Evolutionary conservation across 2,113 vertebrate genomes (phyloP).

Genomic region (Thalassoma bifasciatum): DNA sequence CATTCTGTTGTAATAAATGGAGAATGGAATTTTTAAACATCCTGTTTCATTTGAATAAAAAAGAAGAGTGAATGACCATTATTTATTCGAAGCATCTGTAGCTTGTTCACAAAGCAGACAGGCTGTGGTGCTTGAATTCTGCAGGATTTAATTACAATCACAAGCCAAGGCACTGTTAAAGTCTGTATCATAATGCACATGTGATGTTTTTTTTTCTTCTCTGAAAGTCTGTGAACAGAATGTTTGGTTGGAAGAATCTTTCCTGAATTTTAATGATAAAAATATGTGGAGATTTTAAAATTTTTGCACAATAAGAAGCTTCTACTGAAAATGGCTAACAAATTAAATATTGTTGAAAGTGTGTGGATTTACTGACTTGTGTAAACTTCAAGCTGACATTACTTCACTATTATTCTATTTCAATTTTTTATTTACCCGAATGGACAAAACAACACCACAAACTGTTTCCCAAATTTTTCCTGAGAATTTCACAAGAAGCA

Average conservation of each 20-base stretch:
- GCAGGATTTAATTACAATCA: neutral
- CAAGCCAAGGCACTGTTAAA: neutral
- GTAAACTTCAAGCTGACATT: too few species aligned
- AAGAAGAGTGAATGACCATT: neutral
- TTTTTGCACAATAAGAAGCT: too few species aligned
- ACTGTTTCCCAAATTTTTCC: too few species aligned
- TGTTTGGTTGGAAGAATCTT: neutral
- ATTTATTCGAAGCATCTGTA: neutral
- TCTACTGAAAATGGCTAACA: too few species aligned
- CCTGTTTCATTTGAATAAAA: neutral
- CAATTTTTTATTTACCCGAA: too few species aligned
- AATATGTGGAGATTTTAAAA: too few species aligned
- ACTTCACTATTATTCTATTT: too few species aligned
- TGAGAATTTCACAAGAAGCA: too few species aligned
- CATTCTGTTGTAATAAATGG: neutral
- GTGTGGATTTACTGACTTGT: too few species aligned
- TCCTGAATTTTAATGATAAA: neutral
- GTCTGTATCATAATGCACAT: neutral
- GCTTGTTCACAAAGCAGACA: neutral
- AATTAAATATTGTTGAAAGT: too few species aligned
- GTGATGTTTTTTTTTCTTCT: neutral
- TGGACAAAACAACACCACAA: too few species aligned
- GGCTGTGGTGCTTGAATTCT: neutral
- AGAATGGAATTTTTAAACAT: neutral
- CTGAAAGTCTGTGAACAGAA: neutral